A percentile compares a stretch with the other conserved stretches of the same genome.
Conservation (phyloP, 2,888 invertebrate species). For the Eupeodes latifasciatus region DNA sequence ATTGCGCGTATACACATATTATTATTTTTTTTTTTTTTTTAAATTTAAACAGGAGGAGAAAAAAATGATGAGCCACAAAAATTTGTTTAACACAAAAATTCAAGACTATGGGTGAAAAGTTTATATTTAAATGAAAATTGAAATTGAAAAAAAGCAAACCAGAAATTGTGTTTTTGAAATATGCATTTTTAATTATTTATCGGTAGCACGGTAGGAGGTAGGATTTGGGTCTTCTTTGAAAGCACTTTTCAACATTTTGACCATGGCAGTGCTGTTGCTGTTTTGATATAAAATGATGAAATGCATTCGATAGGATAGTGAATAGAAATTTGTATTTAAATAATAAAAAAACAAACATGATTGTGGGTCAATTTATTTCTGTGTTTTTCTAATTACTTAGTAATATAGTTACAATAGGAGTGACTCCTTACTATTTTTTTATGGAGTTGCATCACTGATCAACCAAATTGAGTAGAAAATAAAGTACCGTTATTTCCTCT, state of each 20-base stretch:
- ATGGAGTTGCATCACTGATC: no score
- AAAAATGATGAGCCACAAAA: neutral
- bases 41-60: conserved; percentile 29
- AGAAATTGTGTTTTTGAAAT: neutral
- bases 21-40: conserved; percentile 16
- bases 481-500: no score
- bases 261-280: conserved; percentile 45
- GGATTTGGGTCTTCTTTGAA: conserved; percentile 21
- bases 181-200: conserved; percentile 29
- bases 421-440: no score
- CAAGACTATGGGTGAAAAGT: neutral
- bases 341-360: conserved; percentile 8
- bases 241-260: conserved; percentile 23
- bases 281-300: neutral
- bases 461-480: no score
- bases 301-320: neutral
- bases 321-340: conserved; percentile 1
- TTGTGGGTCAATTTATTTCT: conserved; percentile 55
- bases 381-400: neutral
- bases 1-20: conserved; percentile 41
- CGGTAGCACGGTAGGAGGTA: neutral
- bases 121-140: neutral
- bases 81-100: neutral
- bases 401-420: no score
- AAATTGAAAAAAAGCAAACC: neutral